Conservation (phyloP, 2,113 vertebrate species). For the Hiodon alosoides region DNA sequence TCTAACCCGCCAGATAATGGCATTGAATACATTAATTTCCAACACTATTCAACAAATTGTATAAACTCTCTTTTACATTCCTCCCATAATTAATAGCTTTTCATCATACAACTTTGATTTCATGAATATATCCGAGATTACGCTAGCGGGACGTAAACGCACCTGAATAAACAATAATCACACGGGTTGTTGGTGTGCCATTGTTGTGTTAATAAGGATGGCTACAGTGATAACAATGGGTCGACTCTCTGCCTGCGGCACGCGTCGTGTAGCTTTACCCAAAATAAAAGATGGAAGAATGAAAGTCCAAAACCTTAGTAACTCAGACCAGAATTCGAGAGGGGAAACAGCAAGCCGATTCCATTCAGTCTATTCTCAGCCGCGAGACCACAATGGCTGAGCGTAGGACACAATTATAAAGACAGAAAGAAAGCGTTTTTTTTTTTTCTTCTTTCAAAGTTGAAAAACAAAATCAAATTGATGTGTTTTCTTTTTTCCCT, state of each 20-base stretch:
- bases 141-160: background rate
- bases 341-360: constrained; percentile 9
- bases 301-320: background rate
- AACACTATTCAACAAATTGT: background rate
- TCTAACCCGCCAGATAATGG: background rate
- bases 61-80: background rate
- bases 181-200: background rate
- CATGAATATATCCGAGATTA: background rate
- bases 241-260: background rate
- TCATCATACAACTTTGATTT: background rate
- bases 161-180: background rate
- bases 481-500: constrained; percentile 76
- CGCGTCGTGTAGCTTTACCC: background rate
- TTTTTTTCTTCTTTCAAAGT: constrained; percentile 5
- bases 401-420: background rate
- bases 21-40: background rate
- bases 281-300: background rate
- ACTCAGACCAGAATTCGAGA: background rate
- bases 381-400: background rate
- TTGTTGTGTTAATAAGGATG: constrained; percentile 6
- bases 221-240: background rate
- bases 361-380: background rate
- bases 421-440: constrained; percentile 1
- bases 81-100: background rate
- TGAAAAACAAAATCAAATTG: constrained; percentile 37